Evolutionary conservation across 2,888 invertebrate species (phyloP), one percentile per base, ranked within the genome.

Genomic region (Kryphioiulus occultus): DNA sequence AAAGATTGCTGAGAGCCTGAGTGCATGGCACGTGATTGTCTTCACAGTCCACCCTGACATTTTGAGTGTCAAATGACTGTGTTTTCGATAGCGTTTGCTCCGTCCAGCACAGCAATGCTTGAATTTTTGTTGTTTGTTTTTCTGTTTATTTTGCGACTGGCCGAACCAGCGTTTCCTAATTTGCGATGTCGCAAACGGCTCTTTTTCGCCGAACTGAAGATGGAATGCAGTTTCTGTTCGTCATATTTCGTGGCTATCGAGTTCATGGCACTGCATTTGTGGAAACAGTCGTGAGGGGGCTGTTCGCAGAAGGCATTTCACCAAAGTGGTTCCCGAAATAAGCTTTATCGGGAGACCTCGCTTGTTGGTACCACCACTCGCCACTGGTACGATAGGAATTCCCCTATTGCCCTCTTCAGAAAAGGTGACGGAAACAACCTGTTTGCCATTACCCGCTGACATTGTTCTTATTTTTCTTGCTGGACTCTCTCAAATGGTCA

Each of bases 401-500:
- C 59, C 59, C 59, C 59, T n/a, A 59, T n/a, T 59, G 59, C 59
- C 59, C 59, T 59, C 59, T 59, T 59, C 59, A n/a, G 7, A 59
- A 47, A 53, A 59, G 59, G 59, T 59, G 59, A 59, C 59, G 59
- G 22, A 59, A 59, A 59, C 59, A 59, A 59, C 59, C 59, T 59
- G 59, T 59, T 59, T 59, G 59, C 2, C 19, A 59, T 59, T 59
- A 59, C 59, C 59, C 59, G 59, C 59, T 59, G 59, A 59, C 59
- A 59, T 59, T 59, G 59, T 59, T 59, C n/a, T 19, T 59, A 59
- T 59, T 59, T 59, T n/a, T 53, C 17, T 0, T 59, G n/a, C 5
- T 53, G 4, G 59, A 47, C 17, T 0, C 47, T 0, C 10, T 15
- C 10, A 42, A 12, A 47, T 47, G 47, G 17, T 15, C 47, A 47